phyloP scores from a whole-genome alignment of 2,797 vertebrate genomes.

The Lophotriccus pileatus region DNA sequence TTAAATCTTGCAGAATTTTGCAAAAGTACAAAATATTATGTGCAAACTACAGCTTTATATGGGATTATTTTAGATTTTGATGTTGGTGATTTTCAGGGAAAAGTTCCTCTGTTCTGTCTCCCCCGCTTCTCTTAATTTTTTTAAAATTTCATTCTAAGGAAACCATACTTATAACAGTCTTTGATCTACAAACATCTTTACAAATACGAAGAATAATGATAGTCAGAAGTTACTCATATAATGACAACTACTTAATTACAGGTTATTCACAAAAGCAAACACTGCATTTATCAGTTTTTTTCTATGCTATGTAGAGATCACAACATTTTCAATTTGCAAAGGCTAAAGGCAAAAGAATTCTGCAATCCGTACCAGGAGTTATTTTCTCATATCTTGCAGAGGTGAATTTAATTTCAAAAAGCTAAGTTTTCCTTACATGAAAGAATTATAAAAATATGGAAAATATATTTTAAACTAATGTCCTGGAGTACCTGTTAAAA shows the following conservation, averaged over 20 bases:
- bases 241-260: background rate
- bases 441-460: background rate
- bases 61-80: background rate
- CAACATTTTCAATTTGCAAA: background rate
- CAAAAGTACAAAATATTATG: background rate
- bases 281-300: background rate
- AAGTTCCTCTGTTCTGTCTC: background rate
- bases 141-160: background rate
- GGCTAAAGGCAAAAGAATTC: background rate
- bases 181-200: background rate
- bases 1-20: background rate
- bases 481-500: background rate
- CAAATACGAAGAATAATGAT: background rate
- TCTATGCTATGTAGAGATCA: background rate
- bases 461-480: background rate
- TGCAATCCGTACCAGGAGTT: background rate
- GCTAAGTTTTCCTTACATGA: background rate
- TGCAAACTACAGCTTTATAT: background rate
- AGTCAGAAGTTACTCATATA: background rate
- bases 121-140: background rate
- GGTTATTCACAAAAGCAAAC: background rate
- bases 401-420: background rate
- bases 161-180: background rate
- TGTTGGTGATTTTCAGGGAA: background rate
- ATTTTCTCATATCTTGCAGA: background rate